These are phyloP conservation scores for Falco naumanni DNA, from an alignment of 2,797 vertebrate genomes.

Conservation along the genomic window DNA sequence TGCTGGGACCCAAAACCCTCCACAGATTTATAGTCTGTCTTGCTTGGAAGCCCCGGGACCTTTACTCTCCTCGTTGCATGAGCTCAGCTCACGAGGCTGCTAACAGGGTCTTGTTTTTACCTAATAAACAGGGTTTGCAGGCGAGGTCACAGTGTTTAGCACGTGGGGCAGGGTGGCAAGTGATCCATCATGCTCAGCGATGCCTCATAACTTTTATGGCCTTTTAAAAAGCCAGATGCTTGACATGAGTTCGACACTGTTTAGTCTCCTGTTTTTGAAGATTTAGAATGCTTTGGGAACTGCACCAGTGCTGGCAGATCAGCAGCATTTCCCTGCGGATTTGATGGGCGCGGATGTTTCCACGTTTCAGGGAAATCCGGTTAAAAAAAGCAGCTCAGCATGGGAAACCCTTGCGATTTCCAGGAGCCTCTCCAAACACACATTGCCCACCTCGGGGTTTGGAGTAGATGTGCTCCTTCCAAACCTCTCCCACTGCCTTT, in stretches of 20 bases:
- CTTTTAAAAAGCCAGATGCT: neutral
- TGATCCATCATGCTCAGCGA: fast-evolving
- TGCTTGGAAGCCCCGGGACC: fast-evolving
- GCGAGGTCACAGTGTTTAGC: fast-evolving
- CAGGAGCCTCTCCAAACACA: neutral
- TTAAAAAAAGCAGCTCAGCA: neutral
- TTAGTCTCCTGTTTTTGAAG: neutral
- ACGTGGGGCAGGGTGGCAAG: fast-evolving
- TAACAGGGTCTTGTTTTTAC: fast-evolving
- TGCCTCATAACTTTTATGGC: neutral
- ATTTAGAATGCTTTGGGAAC: fast-evolving
- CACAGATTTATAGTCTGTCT: neutral
- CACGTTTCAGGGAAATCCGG: neutral
- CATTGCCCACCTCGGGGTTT: fast-evolving
- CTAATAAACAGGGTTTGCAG: neutral
- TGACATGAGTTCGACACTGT: neutral
- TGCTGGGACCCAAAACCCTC: fast-evolving
- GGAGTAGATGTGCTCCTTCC: fast-evolving
- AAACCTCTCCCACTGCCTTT: neutral
- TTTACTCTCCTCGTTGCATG: neutral
- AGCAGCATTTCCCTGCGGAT: fast-evolving
- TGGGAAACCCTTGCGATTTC: neutral
- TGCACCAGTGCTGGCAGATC: neutral
- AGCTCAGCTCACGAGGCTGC: neutral
- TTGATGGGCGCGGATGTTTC: neutral